phyloP scores from a whole-genome alignment of 2,797 vertebrate species.

The Pantherophis vulpinus region DNA sequence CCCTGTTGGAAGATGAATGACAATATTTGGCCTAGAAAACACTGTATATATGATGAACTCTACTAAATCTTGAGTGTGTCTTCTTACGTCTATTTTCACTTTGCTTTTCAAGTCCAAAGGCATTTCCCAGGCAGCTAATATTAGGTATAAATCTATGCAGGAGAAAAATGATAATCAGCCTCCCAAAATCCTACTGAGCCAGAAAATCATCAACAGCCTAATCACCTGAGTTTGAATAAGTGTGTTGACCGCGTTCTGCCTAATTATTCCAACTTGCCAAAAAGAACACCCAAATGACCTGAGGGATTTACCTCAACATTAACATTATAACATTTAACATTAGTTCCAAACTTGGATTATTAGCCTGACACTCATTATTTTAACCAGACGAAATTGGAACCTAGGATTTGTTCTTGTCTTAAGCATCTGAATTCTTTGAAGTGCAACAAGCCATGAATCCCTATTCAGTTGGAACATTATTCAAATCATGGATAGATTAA shows the following conservation, averaged over 20 bases:
- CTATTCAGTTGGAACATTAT: neutral
- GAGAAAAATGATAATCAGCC: neutral
- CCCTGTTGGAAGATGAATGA: neutral
- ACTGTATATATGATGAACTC: neutral
- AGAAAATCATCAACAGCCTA: neutral
- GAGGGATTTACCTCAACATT: neutral
- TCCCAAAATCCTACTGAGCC: neutral
- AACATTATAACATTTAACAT: neutral
- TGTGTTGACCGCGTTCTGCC: neutral
- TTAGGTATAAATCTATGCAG: neutral
- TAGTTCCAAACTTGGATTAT: neutral
- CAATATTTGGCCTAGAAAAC: neutral
- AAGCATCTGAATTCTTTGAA: neutral
- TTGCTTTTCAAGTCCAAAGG: neutral
- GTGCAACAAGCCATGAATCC: neutral
- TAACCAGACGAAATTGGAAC: neutral
- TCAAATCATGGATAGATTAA: neutral
- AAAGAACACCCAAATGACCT: neutral
- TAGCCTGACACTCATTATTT: neutral
- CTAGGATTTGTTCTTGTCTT: neutral
- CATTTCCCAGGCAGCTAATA: neutral
- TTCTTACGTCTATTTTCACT: neutral
- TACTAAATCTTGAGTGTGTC: neutral
- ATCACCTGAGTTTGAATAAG: neutral
- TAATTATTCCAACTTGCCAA: neutral